Base-by-base conservation (phyloP, 2,113 vertebrate species). In the Murina feae region DNA sequence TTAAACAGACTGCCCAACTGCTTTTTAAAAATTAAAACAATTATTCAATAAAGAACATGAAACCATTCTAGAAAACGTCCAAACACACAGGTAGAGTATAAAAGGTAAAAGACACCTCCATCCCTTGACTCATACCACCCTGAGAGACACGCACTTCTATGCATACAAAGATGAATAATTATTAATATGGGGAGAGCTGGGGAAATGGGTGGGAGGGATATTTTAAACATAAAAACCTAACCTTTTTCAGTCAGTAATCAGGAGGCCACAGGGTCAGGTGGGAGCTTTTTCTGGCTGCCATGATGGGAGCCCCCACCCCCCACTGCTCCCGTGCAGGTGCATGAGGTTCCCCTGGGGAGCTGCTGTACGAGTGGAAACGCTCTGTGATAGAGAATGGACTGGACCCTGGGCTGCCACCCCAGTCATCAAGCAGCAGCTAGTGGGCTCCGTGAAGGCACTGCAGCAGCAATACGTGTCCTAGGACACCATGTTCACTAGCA, bases 381-480 rank as follows among this genome's bases (percentile, higher is more conserved):
- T 99, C 98, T 99, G 98, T 96, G 0, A 83, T 97, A 65, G 99
- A 99, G 18, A 97, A 92, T 69, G 95, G 96, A 82, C 96, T 97
- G 9, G 98, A 99, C 66, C 95, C 98, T 98, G 98, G 97, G 98
- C 99, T 97, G 98, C 98, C 96, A 98, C 98, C 96, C 98, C 98
- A 98, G 94, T 99, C 98, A 99, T 99, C 97, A 99, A 99, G 83
- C 99, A 99, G 97, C 99, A 98, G 25, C 97, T 99, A 94, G 99
- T 98, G 3, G 98, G 97, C 32, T 99, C 99, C 0, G 98, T 99
- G 90, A 99, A 99, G 92, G 98, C 98, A 0, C 88, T 99, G 96
- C 99, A 99, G 98, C 99, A 99, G 95, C 98, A 99, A 58, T 99
- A 99, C 0, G 98, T 99, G n/a, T 98, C 98, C n/a, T 99, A 98